Percentiles rank a stretch among this genome's conserved stretches.
phyloP scores from a whole-genome alignment of 1,140 invertebrate genomes.

The Theocolax elegans region DNA sequence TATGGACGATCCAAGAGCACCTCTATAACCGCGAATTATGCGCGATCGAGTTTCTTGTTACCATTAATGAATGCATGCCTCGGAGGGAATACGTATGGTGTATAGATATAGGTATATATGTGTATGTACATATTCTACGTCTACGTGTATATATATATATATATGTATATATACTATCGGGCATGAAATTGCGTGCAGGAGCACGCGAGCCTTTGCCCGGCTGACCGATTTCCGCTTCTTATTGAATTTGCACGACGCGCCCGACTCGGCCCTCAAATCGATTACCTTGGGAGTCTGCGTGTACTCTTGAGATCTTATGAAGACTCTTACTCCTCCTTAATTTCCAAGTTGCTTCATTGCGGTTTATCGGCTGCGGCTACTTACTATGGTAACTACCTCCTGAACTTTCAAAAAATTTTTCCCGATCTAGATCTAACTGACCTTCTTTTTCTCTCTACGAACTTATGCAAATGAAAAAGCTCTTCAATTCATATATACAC shows the following conservation, averaged over 20 bases:
- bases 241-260: conserved; percentile 29
- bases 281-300: conserved; percentile 1
- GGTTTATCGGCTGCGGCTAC: too few species aligned
- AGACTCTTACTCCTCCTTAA: neutral
- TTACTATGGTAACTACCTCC: too few species aligned
- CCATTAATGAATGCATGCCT: conserved; percentile 11
- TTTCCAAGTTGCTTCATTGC: neutral
- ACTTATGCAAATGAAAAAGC: too few species aligned
- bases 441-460: too few species aligned
- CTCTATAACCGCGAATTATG: conserved; percentile 24
- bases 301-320: neutral
- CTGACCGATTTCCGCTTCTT: conserved; percentile 33
- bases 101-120: neutral
- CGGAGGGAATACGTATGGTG: too few species aligned
- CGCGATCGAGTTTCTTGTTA: conserved; percentile 27
- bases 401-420: too few species aligned
- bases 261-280: conserved; percentile 31
- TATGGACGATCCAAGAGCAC: neutral
- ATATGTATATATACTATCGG: too few species aligned
- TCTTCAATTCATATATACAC: too few species aligned
- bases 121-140: neutral
- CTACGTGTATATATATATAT: too few species aligned
- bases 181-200: conserved; percentile 3
- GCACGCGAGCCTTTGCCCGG: neutral
- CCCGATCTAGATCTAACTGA: too few species aligned